These are phyloP conservation scores for Lasiurus borealis DNA, from an alignment of 2,113 vertebrate genomes.

Conservation along the genomic window DNA sequence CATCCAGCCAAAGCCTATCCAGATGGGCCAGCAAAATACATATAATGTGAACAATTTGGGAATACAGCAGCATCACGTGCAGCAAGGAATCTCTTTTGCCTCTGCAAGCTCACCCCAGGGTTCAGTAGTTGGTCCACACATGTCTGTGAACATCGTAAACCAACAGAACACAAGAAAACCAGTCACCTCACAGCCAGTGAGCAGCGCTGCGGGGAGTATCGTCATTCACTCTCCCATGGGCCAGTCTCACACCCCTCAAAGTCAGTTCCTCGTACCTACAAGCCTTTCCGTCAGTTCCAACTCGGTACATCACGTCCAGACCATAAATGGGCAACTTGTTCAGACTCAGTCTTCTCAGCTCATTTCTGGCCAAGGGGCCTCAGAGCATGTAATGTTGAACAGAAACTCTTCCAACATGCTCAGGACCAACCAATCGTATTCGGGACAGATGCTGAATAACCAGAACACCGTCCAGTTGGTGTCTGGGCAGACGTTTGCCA, in stretches of 20 bases:
- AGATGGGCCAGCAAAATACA: conserved; percentile 93
- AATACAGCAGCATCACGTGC: conserved; percentile 89
- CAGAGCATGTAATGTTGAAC: conserved; percentile 90
- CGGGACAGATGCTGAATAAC: conserved; percentile 92
- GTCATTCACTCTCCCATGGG: conserved; percentile 93
- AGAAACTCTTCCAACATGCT: conserved; percentile 89
- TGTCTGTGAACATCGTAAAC: conserved; percentile 90
- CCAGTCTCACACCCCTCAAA: conserved; percentile 91
- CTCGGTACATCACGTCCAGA: conserved; percentile 92
- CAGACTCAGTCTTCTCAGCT: conserved; percentile 90
- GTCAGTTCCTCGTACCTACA: conserved; percentile 95
- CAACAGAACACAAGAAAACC: conserved; percentile 89
- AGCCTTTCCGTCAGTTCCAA: conserved; percentile 92
- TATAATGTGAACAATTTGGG: conserved; percentile 93
- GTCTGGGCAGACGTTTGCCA: conserved; percentile 92
- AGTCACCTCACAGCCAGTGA: conserved; percentile 87
- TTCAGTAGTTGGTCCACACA: conserved; percentile 88
- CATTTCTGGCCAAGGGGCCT: conserved; percentile 87
- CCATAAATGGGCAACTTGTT: conserved; percentile 92
- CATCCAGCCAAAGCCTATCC: conserved; percentile 97
- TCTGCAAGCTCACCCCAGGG: conserved; percentile 88
- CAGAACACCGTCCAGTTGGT: conserved; percentile 95
- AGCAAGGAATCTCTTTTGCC: conserved; percentile 89
- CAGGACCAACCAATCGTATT: conserved; percentile 90
- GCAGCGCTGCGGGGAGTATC: conserved; percentile 87